Evolutionary conservation across 1,140 invertebrate species (phyloP).

Genomic region (Scaptomyza pallida): DNA sequence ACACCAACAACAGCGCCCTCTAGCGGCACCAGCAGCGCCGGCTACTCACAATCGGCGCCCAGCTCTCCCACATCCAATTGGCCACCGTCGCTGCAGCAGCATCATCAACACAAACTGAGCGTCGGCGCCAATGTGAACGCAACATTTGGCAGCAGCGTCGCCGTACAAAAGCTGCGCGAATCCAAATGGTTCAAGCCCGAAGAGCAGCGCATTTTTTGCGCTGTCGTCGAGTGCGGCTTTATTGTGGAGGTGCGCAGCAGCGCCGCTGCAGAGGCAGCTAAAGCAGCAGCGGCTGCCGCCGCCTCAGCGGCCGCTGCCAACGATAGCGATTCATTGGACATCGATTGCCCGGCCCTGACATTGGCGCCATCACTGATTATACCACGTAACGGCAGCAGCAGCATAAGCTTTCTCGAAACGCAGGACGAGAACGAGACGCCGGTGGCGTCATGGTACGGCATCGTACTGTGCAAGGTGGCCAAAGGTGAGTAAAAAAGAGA

Average conservation of each 20-base stretch:
- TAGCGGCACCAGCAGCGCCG: slow-evolving; percentile 41
- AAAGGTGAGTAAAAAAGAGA: slow-evolving; percentile 85
- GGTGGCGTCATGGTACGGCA: slow-evolving; percentile 85
- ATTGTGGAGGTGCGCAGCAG: slow-evolving; percentile 87
- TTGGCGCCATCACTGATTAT: slow-evolving; percentile 55
- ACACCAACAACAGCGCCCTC: slow-evolving; percentile 16
- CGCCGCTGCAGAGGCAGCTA: slow-evolving; percentile 60
- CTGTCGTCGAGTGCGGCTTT: slow-evolving; percentile 88
- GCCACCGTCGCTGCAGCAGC: slow-evolving; percentile 67
- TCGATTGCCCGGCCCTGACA: slow-evolving; percentile 53
- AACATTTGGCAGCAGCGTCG: slow-evolving; percentile 87
- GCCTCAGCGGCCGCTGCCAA: slow-evolving; percentile 52
- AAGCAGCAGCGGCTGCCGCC: slow-evolving; percentile 50
- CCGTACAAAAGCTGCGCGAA: slow-evolving; percentile 88
- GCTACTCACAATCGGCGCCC: slow-evolving; percentile 69
- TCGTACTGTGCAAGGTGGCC: slow-evolving; percentile 87
- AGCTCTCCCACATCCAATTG: slow-evolving; percentile 73
- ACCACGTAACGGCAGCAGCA: slow-evolving; percentile 71
- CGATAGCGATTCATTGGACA: slow-evolving; percentile 60
- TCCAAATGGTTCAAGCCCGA: slow-evolving; percentile 88
- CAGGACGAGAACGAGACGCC: slow-evolving; percentile 82
- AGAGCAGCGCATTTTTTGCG: slow-evolving; percentile 88
- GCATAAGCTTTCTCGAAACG: slow-evolving; percentile 65
- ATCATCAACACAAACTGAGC: slow-evolving; percentile 42
- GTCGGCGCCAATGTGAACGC: slow-evolving; percentile 49